Conservation (phyloP, 2,888 invertebrate species). For the Venusia cambrica region DNA sequence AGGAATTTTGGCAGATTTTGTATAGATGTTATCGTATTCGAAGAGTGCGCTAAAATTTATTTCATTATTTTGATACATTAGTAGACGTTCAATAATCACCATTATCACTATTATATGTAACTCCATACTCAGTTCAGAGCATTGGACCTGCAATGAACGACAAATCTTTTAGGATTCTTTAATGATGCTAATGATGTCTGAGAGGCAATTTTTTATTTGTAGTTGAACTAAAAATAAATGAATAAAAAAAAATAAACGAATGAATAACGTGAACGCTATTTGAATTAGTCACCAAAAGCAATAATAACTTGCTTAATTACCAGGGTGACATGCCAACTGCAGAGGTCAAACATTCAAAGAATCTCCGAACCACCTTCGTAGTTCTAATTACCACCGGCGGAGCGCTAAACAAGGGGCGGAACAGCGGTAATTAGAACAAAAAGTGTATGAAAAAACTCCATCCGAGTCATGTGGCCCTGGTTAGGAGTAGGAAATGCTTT, state of each 20-base stretch:
- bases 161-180: too few relatives aligned
- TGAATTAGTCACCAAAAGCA: constrained; percentile 60
- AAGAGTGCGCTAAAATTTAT: too few relatives aligned
- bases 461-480: constrained; percentile 54
- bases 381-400: constrained; percentile 49
- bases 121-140: too few relatives aligned
- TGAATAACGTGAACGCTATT: constrained; percentile 16
- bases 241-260: constrained; percentile 3
- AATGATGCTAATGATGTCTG: background rate
- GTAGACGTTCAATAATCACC: too few relatives aligned
- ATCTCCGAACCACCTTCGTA: constrained; percentile 52
- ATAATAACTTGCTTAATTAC: constrained; percentile 57
- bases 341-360: constrained; percentile 46
- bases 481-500: constrained; percentile 51
- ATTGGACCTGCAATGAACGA: too few relatives aligned
- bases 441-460: constrained; percentile 29
- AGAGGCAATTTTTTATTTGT: background rate
- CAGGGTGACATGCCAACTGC: constrained; percentile 55
- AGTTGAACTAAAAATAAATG: background rate
- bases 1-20: constrained; percentile 8
- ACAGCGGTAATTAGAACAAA: constrained; percentile 13
- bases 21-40: too few relatives aligned
- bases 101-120: too few relatives aligned
- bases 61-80: too few relatives aligned
- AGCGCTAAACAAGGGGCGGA: constrained; percentile 54